Percentiles rank a stretch among this genome's conserved stretches.
Conservation (phyloP, 2,113 vertebrate genomes). For the Nanorana parkeri region DNA sequence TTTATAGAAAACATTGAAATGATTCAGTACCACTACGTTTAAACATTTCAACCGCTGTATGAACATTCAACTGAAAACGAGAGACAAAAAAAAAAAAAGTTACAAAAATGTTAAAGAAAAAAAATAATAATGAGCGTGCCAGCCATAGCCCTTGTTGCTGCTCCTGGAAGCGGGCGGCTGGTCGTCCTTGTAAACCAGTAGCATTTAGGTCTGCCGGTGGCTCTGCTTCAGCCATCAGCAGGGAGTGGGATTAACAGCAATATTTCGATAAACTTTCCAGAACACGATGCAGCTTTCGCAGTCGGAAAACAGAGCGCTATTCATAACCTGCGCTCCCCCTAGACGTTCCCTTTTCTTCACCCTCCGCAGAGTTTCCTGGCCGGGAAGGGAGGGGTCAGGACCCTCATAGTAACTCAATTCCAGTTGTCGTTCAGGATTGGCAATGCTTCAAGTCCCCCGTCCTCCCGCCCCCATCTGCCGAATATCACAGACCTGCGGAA, state of each 20-base stretch:
- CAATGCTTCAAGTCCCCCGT: not conserved
- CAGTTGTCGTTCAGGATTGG: conserved; percentile 28
- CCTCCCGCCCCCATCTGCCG: not conserved
- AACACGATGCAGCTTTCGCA: not conserved
- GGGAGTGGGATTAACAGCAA: not conserved
- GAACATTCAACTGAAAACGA: not conserved
- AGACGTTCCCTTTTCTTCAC: conserved; percentile 4
- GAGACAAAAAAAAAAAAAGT: not conserved
- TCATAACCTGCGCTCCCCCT: not conserved
- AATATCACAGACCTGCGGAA: conserved; percentile 47
- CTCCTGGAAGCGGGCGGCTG: not conserved
- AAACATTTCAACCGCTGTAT: not conserved
- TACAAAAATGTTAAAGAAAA: not conserved
- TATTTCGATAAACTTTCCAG: not conserved
- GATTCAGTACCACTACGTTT: not conserved
- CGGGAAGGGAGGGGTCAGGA: conserved; percentile 10
- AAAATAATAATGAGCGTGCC: not conserved
- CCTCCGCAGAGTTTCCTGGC: conserved; percentile 6
- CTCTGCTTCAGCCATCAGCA: not conserved
- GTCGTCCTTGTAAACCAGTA: conserved; percentile 33
- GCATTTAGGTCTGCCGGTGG: not conserved
- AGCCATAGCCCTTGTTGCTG: not conserved
- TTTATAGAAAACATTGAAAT: conserved; percentile 1
- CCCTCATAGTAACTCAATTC: conserved; percentile 33
- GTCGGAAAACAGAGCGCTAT: conserved; percentile 22